These are phyloP conservation scores for Otus sunia DNA, from an alignment of 2,113 vertebrate species.

Conservation along the genomic window DNA sequence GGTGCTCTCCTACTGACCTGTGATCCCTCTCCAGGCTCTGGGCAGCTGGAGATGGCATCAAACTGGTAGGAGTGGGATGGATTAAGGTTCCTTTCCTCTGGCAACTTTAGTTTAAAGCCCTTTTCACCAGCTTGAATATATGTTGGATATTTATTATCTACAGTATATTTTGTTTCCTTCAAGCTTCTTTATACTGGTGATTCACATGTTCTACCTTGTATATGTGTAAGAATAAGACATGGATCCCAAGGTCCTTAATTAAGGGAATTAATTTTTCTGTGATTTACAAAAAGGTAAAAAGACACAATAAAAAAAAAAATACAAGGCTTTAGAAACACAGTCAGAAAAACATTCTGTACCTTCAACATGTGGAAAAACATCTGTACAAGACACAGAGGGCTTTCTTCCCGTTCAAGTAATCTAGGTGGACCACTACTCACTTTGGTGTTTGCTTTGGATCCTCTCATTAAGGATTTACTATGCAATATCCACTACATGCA, in stretches of 20 bases:
- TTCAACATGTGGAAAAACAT: not conserved
- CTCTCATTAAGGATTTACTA: not conserved
- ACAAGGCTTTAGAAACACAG: not conserved
- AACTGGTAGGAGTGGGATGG: no score
- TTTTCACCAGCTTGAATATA: no score
- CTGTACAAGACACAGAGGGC: not conserved
- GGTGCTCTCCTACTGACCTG: no score
- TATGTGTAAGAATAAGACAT: not conserved
- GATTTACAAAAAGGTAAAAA: not conserved
- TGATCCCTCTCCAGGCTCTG: no score
- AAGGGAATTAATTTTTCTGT: not conserved
- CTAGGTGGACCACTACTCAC: not conserved
- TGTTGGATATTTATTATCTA: not conserved
- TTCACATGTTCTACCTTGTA: not conserved
- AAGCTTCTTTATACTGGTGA: not conserved
- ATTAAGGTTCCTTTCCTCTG: no score
- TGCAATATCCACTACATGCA: not conserved
- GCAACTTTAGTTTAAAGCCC: no score
- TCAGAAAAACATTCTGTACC: not conserved
- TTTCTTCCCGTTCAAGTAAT: not conserved
- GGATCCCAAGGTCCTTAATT: not conserved
- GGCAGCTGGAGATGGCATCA: no score
- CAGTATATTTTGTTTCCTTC: not conserved
- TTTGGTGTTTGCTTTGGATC: not conserved
- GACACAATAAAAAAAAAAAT: not conserved